Conservation (phyloP, 2,113 vertebrate genomes). For the Aphyosemion australe region DNA sequence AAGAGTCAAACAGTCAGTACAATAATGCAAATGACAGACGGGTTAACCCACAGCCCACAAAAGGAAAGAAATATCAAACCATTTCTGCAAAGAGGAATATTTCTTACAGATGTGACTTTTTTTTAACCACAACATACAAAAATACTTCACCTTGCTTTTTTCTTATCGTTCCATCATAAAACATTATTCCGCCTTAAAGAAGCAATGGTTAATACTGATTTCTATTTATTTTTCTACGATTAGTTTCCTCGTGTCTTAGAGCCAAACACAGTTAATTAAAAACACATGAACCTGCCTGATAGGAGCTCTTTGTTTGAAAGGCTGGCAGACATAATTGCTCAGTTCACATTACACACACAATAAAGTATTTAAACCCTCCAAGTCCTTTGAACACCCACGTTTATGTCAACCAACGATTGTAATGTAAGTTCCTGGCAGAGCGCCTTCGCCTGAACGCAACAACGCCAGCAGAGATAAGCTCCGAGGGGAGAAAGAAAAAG, state of each 20-base stretch:
- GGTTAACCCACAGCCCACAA: slow-evolving; percentile 56
- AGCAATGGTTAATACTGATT: slow-evolving; percentile 21
- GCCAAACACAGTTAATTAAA: slow-evolving; percentile 70
- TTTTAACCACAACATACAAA: slow-evolving; percentile 22
- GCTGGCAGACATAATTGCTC: slow-evolving; percentile 74
- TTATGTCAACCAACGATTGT: slow-evolving; percentile 68
- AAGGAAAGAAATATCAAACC: slow-evolving; percentile 21
- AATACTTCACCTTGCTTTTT: slow-evolving; percentile 1
- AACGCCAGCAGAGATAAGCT: slow-evolving; percentile 74
- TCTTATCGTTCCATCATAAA: slow-evolving; percentile 14
- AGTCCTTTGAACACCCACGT: slow-evolving; percentile 74
- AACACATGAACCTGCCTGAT: slow-evolving; percentile 74
- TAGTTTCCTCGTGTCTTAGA: slow-evolving; percentile 51
- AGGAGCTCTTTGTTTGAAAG: slow-evolving; percentile 71
- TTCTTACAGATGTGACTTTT: slow-evolving; percentile 24
- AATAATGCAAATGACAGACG: slow-evolving; percentile 53
- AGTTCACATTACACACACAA: slow-evolving; percentile 78
- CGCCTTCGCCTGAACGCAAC: slow-evolving; percentile 56
- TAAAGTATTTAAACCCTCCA: slow-evolving; percentile 74
- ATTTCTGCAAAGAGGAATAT: slow-evolving; percentile 22
- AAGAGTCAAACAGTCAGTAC: slow-evolving; percentile 43
- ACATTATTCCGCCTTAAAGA: slow-evolving; percentile 18
- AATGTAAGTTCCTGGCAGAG: slow-evolving; percentile 72
- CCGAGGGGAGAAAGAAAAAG: slow-evolving; percentile 40
- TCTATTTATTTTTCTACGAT: slow-evolving; percentile 39